phyloP scores from a whole-genome alignment of 2,888 invertebrate species.

The Stratiomys singularior region DNA sequence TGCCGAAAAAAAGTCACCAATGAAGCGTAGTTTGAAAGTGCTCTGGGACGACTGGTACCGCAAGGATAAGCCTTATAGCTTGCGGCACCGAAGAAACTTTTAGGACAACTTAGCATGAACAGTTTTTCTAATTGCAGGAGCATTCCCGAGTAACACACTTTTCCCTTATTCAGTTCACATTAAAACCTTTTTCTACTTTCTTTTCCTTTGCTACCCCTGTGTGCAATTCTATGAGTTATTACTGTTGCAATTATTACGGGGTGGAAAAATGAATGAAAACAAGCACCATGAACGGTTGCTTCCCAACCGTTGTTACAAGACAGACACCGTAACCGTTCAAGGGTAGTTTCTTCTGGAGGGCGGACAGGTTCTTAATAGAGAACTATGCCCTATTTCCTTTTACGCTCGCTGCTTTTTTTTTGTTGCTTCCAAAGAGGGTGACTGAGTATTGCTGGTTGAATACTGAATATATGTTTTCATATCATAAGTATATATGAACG shows the following conservation, averaged over 20 bases:
- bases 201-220: slow-evolving; percentile 34
- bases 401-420: background rate
- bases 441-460: background rate
- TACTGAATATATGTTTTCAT: slow-evolving; percentile 9
- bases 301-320: background rate
- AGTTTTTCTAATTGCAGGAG: too few relatives aligned
- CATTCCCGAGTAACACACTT: background rate
- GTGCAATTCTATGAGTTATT: slow-evolving; percentile 51
- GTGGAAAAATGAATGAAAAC: slow-evolving; percentile 31
- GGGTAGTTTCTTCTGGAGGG: slow-evolving; percentile 50
- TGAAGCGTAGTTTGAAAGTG: too few relatives aligned
- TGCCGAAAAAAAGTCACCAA: too few relatives aligned
- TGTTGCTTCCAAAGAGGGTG: slow-evolving; percentile 18
- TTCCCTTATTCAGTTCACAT: too few relatives aligned
- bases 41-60: too few relatives aligned
- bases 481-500: background rate
- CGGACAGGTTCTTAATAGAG: slow-evolving; percentile 51
- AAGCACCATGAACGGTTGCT: background rate
- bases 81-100: too few relatives aligned
- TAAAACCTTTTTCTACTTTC: too few relatives aligned
- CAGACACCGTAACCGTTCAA: background rate
- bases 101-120: too few relatives aligned
- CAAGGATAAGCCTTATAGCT: too few relatives aligned
- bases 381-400: slow-evolving; percentile 38
- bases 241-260: slow-evolving; percentile 52